These are phyloP conservation scores for Campylomormyrus numenius DNA, from an alignment of 2,113 vertebrate species.

Conservation along the genomic window DNA sequence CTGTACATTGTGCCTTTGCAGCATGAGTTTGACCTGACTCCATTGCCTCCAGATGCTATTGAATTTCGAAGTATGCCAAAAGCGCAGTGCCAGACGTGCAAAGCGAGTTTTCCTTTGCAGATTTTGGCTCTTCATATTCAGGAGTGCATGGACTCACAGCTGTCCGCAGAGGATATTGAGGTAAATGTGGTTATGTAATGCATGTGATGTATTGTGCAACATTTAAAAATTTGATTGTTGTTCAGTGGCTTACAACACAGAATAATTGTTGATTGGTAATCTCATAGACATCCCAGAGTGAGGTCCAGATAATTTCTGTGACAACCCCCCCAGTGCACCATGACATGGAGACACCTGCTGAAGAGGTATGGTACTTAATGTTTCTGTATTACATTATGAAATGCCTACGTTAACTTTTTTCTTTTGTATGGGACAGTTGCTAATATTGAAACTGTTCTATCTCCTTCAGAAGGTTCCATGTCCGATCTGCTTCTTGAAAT, in stretches of 20 bases:
- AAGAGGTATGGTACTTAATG: too few relatives aligned
- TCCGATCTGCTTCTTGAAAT: background rate
- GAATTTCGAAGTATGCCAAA: conserved; percentile 6
- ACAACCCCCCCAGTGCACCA: background rate
- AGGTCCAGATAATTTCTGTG: conserved; percentile 9
- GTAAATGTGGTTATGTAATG: too few relatives aligned
- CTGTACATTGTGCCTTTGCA: background rate
- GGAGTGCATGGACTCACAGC: too few relatives aligned
- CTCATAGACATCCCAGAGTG: conserved; percentile 7
- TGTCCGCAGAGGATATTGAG: too few relatives aligned
- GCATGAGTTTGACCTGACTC: conserved; percentile 17
- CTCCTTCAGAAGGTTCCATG: background rate
- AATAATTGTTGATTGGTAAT: conserved; percentile 3
- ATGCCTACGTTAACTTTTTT: too few relatives aligned
- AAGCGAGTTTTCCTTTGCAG: too few relatives aligned
- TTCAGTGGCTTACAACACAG: conserved; percentile 10
- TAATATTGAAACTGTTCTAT: too few relatives aligned
- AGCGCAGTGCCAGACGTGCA: too few relatives aligned
- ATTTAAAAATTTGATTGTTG: conserved; percentile 3
- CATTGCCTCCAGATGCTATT: conserved; percentile 14
- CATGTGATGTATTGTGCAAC: background rate
- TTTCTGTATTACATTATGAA: too few relatives aligned
- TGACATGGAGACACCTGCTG: background rate
- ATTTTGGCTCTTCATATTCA: too few relatives aligned
- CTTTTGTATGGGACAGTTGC: too few relatives aligned